These are phyloP conservation scores for Molothrus aeneus DNA, from an alignment of 2,797 vertebrate genomes.

Conservation along the genomic window DNA sequence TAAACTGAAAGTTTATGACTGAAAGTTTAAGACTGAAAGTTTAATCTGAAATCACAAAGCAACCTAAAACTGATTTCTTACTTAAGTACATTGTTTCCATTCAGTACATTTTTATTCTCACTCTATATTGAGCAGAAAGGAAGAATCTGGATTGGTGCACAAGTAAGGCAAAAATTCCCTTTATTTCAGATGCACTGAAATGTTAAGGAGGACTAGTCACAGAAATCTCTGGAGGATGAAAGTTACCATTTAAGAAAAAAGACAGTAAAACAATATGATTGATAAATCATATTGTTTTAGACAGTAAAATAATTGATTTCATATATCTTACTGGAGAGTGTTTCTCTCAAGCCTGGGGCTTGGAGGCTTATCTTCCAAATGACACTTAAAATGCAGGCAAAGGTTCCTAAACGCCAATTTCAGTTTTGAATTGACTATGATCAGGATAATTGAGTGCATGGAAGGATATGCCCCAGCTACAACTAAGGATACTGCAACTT, in stretches of 20 bases:
- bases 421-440: constrained; percentile 56
- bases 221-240: background rate
- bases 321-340: background rate
- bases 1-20: background rate
- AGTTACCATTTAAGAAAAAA: background rate
- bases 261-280: background rate
- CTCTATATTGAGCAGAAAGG: background rate
- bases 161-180: background rate
- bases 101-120: background rate
- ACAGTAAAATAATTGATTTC: background rate
- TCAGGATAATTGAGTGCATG: constrained; percentile 56
- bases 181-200: background rate
- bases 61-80: background rate
- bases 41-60: background rate
- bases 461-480: constrained; percentile 28
- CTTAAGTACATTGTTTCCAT: background rate
- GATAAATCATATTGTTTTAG: no score
- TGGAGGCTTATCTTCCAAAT: background rate
- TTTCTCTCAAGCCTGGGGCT: background rate
- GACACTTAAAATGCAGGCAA: background rate
- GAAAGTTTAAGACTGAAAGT: no score
- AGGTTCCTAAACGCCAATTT: background rate
- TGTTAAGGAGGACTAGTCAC: background rate
- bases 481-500: constrained; percentile 21
- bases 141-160: background rate